These are phyloP conservation scores for Orycteropus afer DNA, from an alignment of 2,113 vertebrate species.

Conservation along the genomic window DNA sequence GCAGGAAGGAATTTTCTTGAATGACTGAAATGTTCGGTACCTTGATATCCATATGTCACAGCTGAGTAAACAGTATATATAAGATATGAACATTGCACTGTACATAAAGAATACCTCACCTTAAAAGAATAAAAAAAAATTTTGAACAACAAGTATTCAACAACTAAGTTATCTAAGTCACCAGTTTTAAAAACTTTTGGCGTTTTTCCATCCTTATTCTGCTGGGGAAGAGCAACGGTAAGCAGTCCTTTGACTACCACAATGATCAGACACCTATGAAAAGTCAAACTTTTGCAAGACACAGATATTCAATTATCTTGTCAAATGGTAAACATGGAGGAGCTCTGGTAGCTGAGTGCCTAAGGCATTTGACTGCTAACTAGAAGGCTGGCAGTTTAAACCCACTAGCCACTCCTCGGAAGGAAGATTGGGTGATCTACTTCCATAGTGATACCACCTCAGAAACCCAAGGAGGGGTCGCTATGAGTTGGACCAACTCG, in stretches of 20 bases:
- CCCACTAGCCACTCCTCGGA: no score
- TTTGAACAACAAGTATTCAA: neutral
- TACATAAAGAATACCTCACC: neutral
- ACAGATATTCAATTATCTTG: neutral
- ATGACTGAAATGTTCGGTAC: neutral
- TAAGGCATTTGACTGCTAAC: no score
- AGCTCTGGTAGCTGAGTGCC: no score
- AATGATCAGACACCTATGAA: neutral
- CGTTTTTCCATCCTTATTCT: neutral
- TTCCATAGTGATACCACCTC: no score
- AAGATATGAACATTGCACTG: neutral
- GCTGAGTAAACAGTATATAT: accelerated
- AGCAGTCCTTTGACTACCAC: neutral
- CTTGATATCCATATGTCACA: neutral
- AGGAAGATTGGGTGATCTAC: no score
- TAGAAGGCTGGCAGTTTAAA: no score
- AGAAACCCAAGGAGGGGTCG: no score
- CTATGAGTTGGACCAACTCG: no score
- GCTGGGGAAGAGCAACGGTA: neutral
- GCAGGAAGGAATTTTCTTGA: neutral
- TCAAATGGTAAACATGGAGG: neutral
- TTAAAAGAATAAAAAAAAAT: neutral
- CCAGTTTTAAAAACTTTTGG: neutral
- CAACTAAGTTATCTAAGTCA: neutral
- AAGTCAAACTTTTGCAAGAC: neutral